phyloP scores from a whole-genome alignment of 2,797 vertebrate species.

The Telmatherina bonti region DNA sequence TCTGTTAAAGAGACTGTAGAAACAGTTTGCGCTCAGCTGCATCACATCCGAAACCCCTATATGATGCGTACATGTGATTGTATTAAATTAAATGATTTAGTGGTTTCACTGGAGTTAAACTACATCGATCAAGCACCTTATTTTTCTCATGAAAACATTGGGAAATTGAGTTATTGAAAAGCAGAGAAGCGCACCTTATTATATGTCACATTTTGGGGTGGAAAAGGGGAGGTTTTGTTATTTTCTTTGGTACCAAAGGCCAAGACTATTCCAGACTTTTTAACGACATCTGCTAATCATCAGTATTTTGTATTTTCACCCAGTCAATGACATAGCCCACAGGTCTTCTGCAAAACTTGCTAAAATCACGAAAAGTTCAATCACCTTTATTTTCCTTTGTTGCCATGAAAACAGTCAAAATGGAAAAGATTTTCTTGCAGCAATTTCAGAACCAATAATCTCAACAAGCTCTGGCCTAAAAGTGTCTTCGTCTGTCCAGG shows the following conservation, averaged over 20 bases:
- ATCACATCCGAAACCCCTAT: constrained; percentile 14
- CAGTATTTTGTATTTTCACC: neutral
- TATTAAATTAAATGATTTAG: neutral
- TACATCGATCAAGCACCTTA: neutral
- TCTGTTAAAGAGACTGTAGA: constrained; percentile 29
- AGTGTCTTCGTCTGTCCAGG: constrained; percentile 12
- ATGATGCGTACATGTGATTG: constrained; percentile 4
- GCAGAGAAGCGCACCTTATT: neutral
- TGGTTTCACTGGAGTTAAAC: constrained; percentile 1
- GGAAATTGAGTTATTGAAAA: constrained; percentile 1
- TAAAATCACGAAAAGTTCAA: constrained; percentile 20
- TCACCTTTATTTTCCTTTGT: constrained; percentile 25
- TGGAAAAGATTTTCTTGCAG: constrained; percentile 17
- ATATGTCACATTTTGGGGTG: constrained; percentile 19
- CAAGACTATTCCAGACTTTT: constrained; percentile 17
- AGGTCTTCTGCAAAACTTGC: constrained; percentile 1
- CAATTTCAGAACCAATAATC: constrained; percentile 19
- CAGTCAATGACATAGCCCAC: neutral
- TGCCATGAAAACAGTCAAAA: constrained; percentile 31
- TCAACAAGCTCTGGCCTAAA: constrained; percentile 1
- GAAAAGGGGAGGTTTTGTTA: constrained; percentile 19
- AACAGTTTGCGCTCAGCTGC: constrained; percentile 9
- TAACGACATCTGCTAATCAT: constrained; percentile 45
- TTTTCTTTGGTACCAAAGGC: constrained; percentile 51
- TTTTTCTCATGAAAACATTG: constrained; percentile 33